A percentile compares a stretch with the other conserved stretches of the same genome.
These are phyloP conservation scores for Sphaeridia pumilis DNA, from an alignment of 2,888 invertebrate species.

Conservation along the genomic window DNA sequence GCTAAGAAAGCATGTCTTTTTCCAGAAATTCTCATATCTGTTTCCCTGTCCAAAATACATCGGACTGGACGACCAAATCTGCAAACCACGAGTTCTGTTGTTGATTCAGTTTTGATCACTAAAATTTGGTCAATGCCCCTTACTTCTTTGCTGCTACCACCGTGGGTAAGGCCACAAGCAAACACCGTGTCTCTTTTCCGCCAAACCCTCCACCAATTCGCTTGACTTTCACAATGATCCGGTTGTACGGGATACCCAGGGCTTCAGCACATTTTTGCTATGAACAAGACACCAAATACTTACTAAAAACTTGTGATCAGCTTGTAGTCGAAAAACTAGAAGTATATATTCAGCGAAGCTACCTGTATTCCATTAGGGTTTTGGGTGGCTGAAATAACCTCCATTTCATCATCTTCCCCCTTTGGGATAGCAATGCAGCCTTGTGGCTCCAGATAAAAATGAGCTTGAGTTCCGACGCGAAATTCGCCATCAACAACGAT, in stretches of 20 bases:
- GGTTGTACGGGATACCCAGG: conserved; percentile 41
- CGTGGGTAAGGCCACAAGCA: conserved; percentile 57
- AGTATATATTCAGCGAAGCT: too few species aligned
- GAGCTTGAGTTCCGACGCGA: conserved; percentile 82
- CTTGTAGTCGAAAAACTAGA: too few species aligned
- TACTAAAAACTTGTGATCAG: too few species aligned
- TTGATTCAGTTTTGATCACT: too few species aligned
- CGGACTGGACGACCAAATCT: conserved; percentile 67
- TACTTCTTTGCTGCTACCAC: conserved; percentile 66
- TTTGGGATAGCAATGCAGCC: conserved; percentile 45
- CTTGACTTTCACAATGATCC: conserved; percentile 29
- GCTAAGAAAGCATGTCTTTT: conserved; percentile 77
- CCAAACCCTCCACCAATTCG: conserved; percentile 91
- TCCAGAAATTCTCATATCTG: conserved; percentile 85
- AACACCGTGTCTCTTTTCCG: conserved; percentile 74
- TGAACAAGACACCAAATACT: not conserved
- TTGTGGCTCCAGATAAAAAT: conserved; percentile 86
- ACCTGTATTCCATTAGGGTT: conserved; percentile 47
- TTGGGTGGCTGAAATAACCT: conserved; percentile 73
- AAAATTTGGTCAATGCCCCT: too few species aligned
- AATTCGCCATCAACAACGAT: conserved; percentile 64
- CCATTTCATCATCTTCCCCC: conserved; percentile 68
- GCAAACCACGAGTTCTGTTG: too few species aligned
- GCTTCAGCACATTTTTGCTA: conserved; percentile 37
- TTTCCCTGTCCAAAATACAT: conserved; percentile 81